phyloP scores from a whole-genome alignment of 2,888 invertebrate genomes.

The Heliconius sara region DNA sequence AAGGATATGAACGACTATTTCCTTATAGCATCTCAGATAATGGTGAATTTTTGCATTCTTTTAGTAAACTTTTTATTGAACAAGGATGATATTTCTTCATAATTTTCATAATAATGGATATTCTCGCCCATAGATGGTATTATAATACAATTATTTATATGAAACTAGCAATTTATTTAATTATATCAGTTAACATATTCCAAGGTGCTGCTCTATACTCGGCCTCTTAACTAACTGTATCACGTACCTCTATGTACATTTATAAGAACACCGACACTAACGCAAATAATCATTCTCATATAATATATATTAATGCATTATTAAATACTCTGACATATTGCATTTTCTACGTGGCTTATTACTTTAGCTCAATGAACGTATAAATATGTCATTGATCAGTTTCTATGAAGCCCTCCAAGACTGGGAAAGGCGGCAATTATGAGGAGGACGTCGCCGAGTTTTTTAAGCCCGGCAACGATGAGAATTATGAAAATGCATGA shows the following conservation, averaged over 20 bases:
- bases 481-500: slow-evolving; percentile 67
- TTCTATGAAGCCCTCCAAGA: slow-evolving; percentile 50
- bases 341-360: slow-evolving; percentile 27
- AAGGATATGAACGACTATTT: background rate
- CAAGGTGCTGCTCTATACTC: background rate
- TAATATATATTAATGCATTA: slow-evolving; percentile 7
- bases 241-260: background rate
- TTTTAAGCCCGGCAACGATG: slow-evolving; percentile 52
- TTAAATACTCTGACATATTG: slow-evolving; percentile 11
- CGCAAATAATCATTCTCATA: slow-evolving; percentile 7
- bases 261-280: background rate
- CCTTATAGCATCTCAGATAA: background rate
- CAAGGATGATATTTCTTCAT: background rate
- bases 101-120: background rate
- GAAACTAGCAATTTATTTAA: background rate
- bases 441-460: slow-evolving; percentile 61
- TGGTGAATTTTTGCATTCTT: background rate
- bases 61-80: background rate
- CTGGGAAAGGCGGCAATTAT: slow-evolving; percentile 65
- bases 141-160: background rate
- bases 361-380: slow-evolving; percentile 54
- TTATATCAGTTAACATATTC: background rate
- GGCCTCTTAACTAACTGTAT: background rate
- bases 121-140: background rate
- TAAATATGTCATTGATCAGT: slow-evolving; percentile 63